These are phyloP conservation scores for Ephialtes manifestator DNA, from an alignment of 2,888 invertebrate species.

Conservation along the genomic window DNA sequence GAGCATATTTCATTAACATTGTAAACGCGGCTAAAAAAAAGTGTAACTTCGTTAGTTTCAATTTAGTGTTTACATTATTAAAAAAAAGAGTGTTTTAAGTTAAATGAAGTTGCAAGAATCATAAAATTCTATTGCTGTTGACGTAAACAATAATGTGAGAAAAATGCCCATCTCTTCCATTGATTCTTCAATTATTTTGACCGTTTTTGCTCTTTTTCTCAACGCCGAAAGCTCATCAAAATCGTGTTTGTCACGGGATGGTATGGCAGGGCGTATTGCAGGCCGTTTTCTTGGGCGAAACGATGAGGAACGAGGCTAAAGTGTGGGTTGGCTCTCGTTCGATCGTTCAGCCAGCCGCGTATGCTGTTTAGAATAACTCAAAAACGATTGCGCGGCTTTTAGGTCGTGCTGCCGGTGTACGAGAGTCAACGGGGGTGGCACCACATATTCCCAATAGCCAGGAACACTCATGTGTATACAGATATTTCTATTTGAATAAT, in stretches of 20 bases:
- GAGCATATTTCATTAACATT: no score
- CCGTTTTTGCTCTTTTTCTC: constrained; percentile 37
- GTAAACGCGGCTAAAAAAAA: no score
- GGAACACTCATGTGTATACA: background rate
- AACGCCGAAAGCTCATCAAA: constrained; percentile 73
- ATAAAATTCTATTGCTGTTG: background rate
- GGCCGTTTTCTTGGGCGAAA: constrained; percentile 52
- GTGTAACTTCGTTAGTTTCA: no score
- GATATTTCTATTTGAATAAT: constrained; percentile 21
- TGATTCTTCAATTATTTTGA: constrained; percentile 38
- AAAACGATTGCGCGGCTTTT: constrained; percentile 81
- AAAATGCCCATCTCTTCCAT: background rate
- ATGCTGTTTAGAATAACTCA: constrained; percentile 83
- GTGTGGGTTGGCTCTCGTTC: constrained; percentile 46
- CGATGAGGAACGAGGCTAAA: constrained; percentile 55
- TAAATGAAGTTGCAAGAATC: background rate
- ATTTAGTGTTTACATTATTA: no score
- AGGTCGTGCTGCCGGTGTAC: constrained; percentile 50
- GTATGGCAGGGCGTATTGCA: constrained; percentile 28
- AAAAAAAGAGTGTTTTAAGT: background rate
- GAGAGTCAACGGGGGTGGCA: constrained; percentile 71
- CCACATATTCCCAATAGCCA: constrained; percentile 83
- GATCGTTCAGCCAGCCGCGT: constrained; percentile 64
- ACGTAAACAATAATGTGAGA: background rate
- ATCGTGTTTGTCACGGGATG: constrained; percentile 77